Conservation (phyloP, 2,888 invertebrate genomes). For the Gryllus longicercus region DNA sequence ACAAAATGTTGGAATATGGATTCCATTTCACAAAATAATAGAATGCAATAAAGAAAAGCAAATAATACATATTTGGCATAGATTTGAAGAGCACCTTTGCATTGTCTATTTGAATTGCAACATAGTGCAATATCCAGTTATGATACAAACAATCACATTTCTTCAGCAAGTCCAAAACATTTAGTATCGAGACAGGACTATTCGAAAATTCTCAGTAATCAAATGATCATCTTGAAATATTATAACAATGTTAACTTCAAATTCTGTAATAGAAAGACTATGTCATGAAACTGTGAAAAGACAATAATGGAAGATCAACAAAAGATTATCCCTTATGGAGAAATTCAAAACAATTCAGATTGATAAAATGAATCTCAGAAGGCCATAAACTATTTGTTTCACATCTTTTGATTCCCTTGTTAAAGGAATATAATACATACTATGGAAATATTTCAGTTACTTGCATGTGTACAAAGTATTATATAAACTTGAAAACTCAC, state of each 20-base stretch:
- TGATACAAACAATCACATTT: no score
- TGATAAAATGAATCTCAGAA: neutral
- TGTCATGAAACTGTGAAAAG: conserved; percentile 40
- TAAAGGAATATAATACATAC: no score
- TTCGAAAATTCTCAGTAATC: conserved; percentile 92
- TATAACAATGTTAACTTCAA: conserved; percentile 89
- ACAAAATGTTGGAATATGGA: no score
- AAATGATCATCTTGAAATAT: conserved; percentile 90
- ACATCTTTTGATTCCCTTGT: no score
- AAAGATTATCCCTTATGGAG: neutral
- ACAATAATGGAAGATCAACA: neutral
- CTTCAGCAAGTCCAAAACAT: neutral
- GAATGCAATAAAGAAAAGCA: no score
- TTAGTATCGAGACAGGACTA: conserved; percentile 57
- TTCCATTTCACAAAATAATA: no score
- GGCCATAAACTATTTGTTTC: neutral
- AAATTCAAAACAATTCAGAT: neutral
- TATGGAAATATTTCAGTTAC: no score
- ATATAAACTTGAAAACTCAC: conserved; percentile 52
- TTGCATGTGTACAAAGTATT: no score
- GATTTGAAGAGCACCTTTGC: no score
- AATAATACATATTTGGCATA: no score
- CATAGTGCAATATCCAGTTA: no score
- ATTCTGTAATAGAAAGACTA: conserved; percentile 65
- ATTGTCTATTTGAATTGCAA: no score